A percentile compares a stretch with the other conserved stretches of the same genome.
Evolutionary conservation across 2,113 vertebrate species (phyloP).

Genomic region (Ciconia boyciana): DNA sequence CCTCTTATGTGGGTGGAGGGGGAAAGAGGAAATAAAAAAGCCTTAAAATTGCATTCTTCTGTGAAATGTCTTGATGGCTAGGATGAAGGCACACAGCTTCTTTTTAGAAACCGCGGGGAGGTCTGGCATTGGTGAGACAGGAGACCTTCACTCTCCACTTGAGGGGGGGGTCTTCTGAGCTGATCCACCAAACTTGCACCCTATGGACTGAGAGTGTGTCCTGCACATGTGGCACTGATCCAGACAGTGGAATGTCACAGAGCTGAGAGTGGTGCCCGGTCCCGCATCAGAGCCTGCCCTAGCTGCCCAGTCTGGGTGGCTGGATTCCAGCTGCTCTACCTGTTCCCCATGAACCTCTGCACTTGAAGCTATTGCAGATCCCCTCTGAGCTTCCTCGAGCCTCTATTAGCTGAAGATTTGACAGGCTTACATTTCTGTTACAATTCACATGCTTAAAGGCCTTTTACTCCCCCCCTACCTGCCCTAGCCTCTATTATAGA

Average conservation of each 20-base stretch:
- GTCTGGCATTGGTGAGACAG: not conserved
- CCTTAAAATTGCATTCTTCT: not conserved
- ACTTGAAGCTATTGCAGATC: not conserved
- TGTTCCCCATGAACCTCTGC: not conserved
- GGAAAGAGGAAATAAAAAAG: not conserved
- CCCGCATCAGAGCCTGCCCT: not conserved
- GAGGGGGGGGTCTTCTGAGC: not conserved
- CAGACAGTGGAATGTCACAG: not conserved
- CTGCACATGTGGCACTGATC: not conserved
- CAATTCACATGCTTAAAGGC: not conserved
- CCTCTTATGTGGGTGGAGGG: not conserved
- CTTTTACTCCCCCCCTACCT: not conserved
- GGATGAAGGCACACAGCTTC: not conserved
- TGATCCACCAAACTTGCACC: not conserved
- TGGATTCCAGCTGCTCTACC: not conserved
- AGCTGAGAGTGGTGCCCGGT: not conserved
- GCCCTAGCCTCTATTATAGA: not conserved
- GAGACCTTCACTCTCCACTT: not conserved
- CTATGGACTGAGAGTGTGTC: not conserved
- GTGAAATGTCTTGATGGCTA: not conserved
- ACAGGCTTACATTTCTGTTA: not conserved
- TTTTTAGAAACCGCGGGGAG: not conserved
- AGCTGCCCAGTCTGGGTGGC: not conserved
- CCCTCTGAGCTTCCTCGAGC: not conserved
- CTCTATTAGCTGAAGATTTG: not conserved